Base-by-base conservation (phyloP, 2,113 vertebrate species). In the Eulemur rufifrons region DNA sequence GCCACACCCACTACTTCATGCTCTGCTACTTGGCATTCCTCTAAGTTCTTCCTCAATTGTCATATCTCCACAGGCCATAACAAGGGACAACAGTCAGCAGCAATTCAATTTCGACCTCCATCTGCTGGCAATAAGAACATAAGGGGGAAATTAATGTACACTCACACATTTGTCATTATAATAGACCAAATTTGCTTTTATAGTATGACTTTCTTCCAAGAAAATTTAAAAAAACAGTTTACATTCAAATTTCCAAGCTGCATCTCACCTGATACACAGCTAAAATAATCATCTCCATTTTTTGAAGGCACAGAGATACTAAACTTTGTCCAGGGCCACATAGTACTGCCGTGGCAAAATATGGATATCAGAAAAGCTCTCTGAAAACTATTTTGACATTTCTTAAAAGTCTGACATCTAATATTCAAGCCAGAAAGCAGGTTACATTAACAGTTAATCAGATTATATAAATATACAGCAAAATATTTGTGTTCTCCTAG, bases 61-160 rank as follows among this genome's bases (percentile, higher is more conserved):
- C 96, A 94, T 97, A 97, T 97, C 97, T 98, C 97, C 97, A 97
- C 97, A 97, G 97, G 98, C 98, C 98, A 97, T 98, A 98, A 97
- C 95, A 97, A 96, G 95, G 97, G 97, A 98, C 95, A 98, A 97
- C 84, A 96, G 95, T 97, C 95, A 97, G 96, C 81, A 92, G 95
- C 92, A 97, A 97, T 98, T 97, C 96, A 98, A 98, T 98, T 98
- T 98, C 86, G 27, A 95, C 97, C 97, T 98, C 97, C 97, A 97
- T 98, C 97, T 98, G 97, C 97, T 98, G 96, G 96, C 96, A 97
- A 95, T 98, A 98, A 97, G 97, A 98, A 98, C 97, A 98, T 97
- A 98, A 97, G 98, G 95, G 97, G 85, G 39, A 95, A 97, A 97
- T 98, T 97, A 98, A 97, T 97, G 97, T 95, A 92, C 89, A 97